Evolutionary conservation across 2,113 vertebrate genomes (phyloP), one percentile per base, ranked within the genome.

Genomic region (Egretta garzetta): DNA sequence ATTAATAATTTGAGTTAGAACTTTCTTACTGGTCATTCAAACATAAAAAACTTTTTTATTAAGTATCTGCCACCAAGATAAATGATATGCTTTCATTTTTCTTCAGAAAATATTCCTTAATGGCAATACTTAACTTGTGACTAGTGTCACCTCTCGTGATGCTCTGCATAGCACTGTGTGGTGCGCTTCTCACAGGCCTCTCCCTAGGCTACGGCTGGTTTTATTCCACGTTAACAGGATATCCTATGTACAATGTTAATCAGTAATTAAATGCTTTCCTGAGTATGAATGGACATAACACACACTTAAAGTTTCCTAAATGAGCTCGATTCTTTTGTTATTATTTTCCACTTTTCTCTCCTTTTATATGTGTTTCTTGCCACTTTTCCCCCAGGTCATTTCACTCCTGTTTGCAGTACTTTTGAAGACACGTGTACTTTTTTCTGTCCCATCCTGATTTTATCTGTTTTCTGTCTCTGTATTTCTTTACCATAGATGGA

Each of bases 1-100:
- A 0, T 5, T 6, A 13, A 6, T 24, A 14, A 27, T 8, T 6
- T 20, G 4, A 9, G 18, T 39, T 2, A 0, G 35, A 49, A 53
- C 10, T 28, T 80, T 32, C 41, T 28, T 30, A 1, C 52, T 13
- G 86, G 50, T 18, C 55, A 1, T 10, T 37, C 20, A 32, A n/a
- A 50, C 55, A 53, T 47, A 50, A 7, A 52, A 39, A 52, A 1
- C 8, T 6, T 47, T 56, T 33, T 33, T 1, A 6, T 33, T 23
- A 22, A 63, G 43, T 27, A 3, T 33, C 13, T 86, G 62, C 21
- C 70, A 59, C 24, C 23, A 2, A 28, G 59, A 15, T 56, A 20
- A 91, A 73, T 0, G 2, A 30, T 28, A 14, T 14, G 22, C 52
- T 85, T 35, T 2, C 20, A 28, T 33, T 53, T 86, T 86, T 11